A percentile compares a stretch with the other conserved stretches of the same genome.
These are phyloP conservation scores for Passerina amoena DNA, from an alignment of 2,113 vertebrate genomes.

Conservation along the genomic window DNA sequence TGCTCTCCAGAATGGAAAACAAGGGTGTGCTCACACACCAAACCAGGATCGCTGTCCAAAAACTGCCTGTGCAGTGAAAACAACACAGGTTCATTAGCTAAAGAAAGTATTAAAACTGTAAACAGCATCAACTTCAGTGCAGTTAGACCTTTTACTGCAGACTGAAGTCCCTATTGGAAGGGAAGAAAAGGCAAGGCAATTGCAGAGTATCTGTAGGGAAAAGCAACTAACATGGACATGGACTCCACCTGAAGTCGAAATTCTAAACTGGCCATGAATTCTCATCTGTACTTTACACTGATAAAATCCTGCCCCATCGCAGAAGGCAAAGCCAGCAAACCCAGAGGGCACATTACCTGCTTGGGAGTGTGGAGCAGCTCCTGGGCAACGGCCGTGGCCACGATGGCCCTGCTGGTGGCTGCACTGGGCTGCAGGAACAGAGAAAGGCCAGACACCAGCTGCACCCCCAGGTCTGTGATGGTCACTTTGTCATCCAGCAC, in stretches of 20 bases:
- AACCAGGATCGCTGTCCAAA: background rate
- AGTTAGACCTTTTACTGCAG: background rate
- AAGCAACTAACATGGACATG: background rate
- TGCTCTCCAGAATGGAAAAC: background rate
- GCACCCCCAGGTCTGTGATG: conserved; percentile 89
- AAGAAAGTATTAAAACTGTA: background rate
- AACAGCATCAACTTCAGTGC: background rate
- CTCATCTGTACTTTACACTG: background rate
- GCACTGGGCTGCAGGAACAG: conserved; percentile 85
- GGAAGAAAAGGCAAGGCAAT: background rate
- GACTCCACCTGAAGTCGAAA: background rate
- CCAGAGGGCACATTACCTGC: conserved; percentile 77
- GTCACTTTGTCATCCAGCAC: conserved; percentile 95
- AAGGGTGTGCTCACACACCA: background rate
- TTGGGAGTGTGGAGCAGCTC: conserved; percentile 88
- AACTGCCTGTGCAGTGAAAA: background rate
- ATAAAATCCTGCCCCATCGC: background rate
- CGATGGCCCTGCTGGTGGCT: conserved; percentile 81
- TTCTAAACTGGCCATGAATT: background rate
- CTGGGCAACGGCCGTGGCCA: conserved; percentile 85
- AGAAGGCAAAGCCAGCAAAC: background rate
- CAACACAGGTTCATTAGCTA: background rate
- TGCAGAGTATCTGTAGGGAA: background rate
- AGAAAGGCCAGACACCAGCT: conserved; percentile 90
- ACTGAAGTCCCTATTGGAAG: background rate